Base-by-base conservation (phyloP, 2,888 invertebrate species). In the Aleiodes leptofemur region DNA sequence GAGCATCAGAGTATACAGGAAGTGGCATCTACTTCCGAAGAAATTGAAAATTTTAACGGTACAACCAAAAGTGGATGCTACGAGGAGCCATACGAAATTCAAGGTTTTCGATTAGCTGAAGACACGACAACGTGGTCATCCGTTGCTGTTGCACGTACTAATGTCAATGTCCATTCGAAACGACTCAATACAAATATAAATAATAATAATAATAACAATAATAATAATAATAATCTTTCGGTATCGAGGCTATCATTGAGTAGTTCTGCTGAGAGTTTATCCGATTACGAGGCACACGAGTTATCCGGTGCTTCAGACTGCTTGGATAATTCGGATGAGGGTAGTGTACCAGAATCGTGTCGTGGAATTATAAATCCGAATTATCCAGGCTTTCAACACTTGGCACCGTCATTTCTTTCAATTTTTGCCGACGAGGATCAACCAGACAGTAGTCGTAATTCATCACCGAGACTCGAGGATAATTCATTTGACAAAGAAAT, bases 381-480 rank as follows among this genome's bases (percentile, higher is more conserved):
- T 90, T 96, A 96, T 90, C 94, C 95, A 29, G 95, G 96, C 74
- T 96, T 96, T 89, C 95, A 96, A 87, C 95, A 95, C 89, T 91
- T 95, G 84, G 95, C 95, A 7, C 86, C 88, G 1, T 85, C 86
- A 1, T 89, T 81, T 86, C 89, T 87, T 0, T 90, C 90, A 59
- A 91, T 90, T 77, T 89, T 90, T 51, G 90, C 91, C 79, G 87
- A 89, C 1, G 90, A 90, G 78, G 90, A 91, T 82, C 91, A 90
- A 76, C 86, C 88, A 74, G 90, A 91, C 75, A 90, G 89, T 76
- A 91, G 90, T 76, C 85, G 87, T 73, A 89, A 90, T 90, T 91
- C 92, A 80, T 90, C 91, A 88, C 91, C 91, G 72, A 90, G 91
- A 78, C 91, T 91, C 83, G 86, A 90, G 69, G 90, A 90, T 83